phyloP scores from a whole-genome alignment of 2,888 invertebrate species.

The Pterobdella sp. region DNA sequence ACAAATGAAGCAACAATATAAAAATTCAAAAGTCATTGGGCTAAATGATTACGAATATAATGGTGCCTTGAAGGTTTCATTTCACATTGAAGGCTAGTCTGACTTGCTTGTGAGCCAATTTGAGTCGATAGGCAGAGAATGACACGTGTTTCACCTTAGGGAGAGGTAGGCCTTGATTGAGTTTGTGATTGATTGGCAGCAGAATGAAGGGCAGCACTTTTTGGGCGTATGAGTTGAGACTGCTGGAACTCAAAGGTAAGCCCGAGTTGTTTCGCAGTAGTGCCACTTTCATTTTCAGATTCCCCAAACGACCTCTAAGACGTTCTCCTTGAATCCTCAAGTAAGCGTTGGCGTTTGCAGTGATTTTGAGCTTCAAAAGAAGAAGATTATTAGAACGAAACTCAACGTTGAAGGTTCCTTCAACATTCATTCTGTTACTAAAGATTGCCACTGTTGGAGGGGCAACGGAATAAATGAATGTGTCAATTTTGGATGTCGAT shows the following conservation, averaged over 20 bases:
- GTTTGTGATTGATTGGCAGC: not conserved
- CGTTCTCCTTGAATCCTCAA: not conserved
- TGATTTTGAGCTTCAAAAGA: not conserved
- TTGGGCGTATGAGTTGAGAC: not conserved
- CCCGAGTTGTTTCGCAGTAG: not conserved
- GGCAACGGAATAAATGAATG: not conserved
- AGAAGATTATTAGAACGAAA: too few species aligned
- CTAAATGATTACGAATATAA: too few species aligned
- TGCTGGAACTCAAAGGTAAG: not conserved
- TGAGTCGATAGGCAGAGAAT: not conserved
- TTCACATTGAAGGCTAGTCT: too few species aligned
- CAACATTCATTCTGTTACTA: not conserved
- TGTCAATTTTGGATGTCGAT: too few species aligned
- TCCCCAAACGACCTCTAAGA: not conserved
- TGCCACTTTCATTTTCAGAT: not conserved
- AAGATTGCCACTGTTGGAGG: not conserved
- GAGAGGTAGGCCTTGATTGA: not conserved
- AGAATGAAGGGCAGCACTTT: not conserved
- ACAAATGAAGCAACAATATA: too few species aligned
- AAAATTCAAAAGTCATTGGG: too few species aligned
- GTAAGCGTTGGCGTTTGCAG: not conserved
- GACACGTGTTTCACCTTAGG: not conserved
- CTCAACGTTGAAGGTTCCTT: too few species aligned
- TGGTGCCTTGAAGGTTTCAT: too few species aligned
- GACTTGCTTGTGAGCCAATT: too few species aligned